Base-by-base conservation (phyloP, 2,113 vertebrate species). In the Dipodomys stephensi region DNA sequence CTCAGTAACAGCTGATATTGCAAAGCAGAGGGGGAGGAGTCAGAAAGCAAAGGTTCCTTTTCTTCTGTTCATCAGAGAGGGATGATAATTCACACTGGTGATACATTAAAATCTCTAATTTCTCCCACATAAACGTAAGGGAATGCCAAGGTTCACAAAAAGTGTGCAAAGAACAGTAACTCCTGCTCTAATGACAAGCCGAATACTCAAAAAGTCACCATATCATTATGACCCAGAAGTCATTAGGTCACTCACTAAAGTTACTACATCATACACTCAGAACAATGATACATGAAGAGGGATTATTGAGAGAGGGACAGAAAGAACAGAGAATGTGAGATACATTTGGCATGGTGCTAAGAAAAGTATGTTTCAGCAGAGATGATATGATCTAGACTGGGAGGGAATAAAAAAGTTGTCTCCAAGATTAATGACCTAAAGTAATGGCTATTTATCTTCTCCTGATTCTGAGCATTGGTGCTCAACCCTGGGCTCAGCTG, bases 1-100 rank as follows among this genome's bases (percentile, higher is more conserved):
- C 80, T 93, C 62, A 83, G 85, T 67, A 88, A 20, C 60, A 92
- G 79, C 49, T 67, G 93, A 80, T 12, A 27, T 67, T 88, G 35
- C 39, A 90, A 89, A 94, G 68, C 64, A 83, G 46, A 79, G 9
- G 71, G 53, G 60, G 32, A 92, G 92, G 19, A 64, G 23, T 72
- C 8, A 92, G n/a, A 92, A 80, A 53, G 12, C 39, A 91, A 83
- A 86, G 46, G 32, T 80, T 80, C 69, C 74, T 25, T 27, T 80
- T 85, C 91, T 88, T 67, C 22, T 89, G 72, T 28, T 49, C 83
- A 81, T 0, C 18, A 9, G 7, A 60, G 3, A 79, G 65, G 82
- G 32, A 79, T 53, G 67, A 27, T 92, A 86, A 83, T 94, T 73
- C 83, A 77, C 2, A 73, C 9, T 62, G 22, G 71, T 2, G 23